Conservation (phyloP, 2,113 vertebrate species). For the Gila orcuttii region DNA sequence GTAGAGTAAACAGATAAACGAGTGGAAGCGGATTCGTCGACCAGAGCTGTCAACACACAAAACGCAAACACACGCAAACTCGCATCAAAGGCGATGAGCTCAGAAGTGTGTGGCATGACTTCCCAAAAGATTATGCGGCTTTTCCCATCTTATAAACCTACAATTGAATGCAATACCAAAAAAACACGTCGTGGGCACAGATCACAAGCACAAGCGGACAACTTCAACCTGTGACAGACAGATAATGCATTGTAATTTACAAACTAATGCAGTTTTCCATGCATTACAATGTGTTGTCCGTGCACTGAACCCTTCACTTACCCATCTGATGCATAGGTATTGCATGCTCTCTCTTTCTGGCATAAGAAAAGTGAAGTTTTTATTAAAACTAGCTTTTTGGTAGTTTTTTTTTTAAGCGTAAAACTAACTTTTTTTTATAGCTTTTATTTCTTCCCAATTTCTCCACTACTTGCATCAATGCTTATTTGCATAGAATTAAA, state of each 20-base stretch:
- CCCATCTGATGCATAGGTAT: not conserved
- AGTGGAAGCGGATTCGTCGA: not conserved
- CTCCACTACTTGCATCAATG: no score
- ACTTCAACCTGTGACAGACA: not conserved
- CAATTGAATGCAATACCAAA: not conserved
- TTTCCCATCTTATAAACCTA: not conserved
- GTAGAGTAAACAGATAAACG: conserved; percentile 31
- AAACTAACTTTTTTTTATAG: no score
- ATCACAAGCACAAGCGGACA: not conserved
- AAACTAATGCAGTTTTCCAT: not conserved
- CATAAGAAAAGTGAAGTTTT: no score
- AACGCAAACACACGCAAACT: not conserved
- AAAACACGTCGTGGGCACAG: not conserved
- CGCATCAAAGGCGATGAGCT: conserved; percentile 24
- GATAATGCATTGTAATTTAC: conserved; percentile 10
- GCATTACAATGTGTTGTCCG: not conserved
- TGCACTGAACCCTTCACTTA: not conserved
- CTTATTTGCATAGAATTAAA: not conserved
- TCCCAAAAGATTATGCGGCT: conserved; percentile 12
- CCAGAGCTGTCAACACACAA: conserved; percentile 14
- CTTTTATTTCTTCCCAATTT: no score
- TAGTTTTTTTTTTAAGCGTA: no score
- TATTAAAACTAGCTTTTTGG: no score
- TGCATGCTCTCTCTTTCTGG: not conserved
- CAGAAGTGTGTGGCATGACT: not conserved